These are phyloP conservation scores for Palythoa heliodiscus DNA, from an alignment of 92 coral and sea anemone genomes.

Conservation along the genomic window DNA sequence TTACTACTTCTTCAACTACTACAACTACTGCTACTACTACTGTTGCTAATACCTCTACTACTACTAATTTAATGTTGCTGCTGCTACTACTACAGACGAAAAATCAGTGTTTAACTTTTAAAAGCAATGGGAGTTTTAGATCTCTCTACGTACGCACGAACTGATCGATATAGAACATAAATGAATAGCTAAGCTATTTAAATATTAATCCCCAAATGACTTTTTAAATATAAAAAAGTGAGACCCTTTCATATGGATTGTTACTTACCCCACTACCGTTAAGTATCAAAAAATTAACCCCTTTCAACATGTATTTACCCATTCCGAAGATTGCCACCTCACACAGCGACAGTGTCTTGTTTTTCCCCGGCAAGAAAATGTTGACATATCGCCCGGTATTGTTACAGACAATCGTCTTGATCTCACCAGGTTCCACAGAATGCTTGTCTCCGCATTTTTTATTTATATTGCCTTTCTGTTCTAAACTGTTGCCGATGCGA, in stretches of 20 bases:
- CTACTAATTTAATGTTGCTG: not conserved
- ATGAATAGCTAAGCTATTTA: too few species aligned
- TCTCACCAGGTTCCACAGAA: constrained; percentile 74
- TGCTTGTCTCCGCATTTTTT: constrained; percentile 78
- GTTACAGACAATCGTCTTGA: constrained; percentile 78
- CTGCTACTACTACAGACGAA: too few species aligned
- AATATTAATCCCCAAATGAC: too few species aligned
- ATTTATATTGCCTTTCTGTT: constrained; percentile 64
- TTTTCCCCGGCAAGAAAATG: constrained; percentile 70
- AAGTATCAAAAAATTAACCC: not conserved
- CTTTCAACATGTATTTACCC: constrained; percentile 60
- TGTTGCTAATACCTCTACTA: not conserved
- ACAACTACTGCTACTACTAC: not conserved
- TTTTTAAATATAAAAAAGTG: too few species aligned
- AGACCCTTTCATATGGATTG: too few species aligned
- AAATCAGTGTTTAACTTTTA: too few species aligned
- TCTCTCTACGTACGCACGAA: too few species aligned
- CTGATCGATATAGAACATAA: too few species aligned
- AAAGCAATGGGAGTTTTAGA: too few species aligned
- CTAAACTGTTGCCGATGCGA: constrained; percentile 85
- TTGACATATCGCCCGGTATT: constrained; percentile 83
- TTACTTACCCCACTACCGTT: not conserved
- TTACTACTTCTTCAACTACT: too few species aligned
- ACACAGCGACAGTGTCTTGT: constrained; percentile 68
- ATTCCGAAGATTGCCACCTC: constrained; percentile 96